Evolutionary conservation across 2,797 vertebrate species (phyloP).

Genomic region (Helicolenus hilgendorfi): DNA sequence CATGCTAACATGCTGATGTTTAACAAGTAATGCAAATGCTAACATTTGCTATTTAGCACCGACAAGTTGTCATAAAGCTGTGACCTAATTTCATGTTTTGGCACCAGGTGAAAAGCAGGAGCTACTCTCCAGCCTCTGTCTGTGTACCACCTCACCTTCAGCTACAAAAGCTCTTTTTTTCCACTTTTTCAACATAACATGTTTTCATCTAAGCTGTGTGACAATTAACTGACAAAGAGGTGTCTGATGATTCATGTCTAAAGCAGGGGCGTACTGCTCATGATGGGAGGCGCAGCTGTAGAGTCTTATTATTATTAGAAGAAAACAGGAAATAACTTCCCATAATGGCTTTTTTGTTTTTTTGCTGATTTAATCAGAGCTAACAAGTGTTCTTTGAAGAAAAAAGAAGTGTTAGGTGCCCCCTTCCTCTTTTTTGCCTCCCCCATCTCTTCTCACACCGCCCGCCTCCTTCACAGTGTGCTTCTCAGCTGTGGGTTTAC

Average conservation of each 20-base stretch:
- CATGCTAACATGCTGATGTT: no score
- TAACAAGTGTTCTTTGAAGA: conserved; percentile 47
- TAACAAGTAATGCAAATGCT: no score
- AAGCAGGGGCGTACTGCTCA: conserved; percentile 34
- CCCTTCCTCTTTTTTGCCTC: conserved; percentile 14
- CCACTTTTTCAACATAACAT: neutral
- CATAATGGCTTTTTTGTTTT: neutral
- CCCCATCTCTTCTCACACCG: conserved; percentile 32
- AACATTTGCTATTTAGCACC: no score
- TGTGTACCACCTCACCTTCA: neutral
- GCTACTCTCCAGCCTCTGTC: neutral
- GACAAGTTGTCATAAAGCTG: no score
- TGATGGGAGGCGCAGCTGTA: conserved; percentile 20
- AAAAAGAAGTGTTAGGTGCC: conserved; percentile 36
- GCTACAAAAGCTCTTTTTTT: neutral
- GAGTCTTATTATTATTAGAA: conserved; percentile 22
- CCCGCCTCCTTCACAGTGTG: conserved; percentile 57
- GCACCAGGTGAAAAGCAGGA: neutral
- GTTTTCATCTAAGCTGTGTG: conserved; percentile 1
- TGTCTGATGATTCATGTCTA: conserved; percentile 52
- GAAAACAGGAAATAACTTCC: conserved; percentile 54
- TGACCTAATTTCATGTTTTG: neutral
- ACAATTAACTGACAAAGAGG: conserved; percentile 53
- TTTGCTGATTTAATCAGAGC: conserved; percentile 27
- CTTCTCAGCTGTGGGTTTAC: conserved; percentile 75